Evolutionary conservation across 2,888 invertebrate genomes (phyloP), one percentile per base, ranked within the genome.

Genomic region (Craniophora ligustri): DNA sequence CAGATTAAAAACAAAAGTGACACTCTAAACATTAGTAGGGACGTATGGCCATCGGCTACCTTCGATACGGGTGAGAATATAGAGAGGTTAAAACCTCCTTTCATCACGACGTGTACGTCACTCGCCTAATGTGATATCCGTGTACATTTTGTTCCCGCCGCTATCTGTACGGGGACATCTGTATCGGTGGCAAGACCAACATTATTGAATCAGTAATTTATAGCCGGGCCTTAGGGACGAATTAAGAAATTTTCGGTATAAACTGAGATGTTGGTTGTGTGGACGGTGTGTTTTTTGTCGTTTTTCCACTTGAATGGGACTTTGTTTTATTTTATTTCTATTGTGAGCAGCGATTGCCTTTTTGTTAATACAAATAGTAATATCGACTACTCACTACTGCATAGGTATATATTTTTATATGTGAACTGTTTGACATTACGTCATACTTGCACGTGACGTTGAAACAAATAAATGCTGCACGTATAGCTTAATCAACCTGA

Each of bases 101-200:
- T 61, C 70, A 65, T 64, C 76, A 63, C 73, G 77, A 78, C 72
- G 61, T 67, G 76, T 64, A 76, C 75, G 83, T 84, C 84, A 80
- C 72, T 72, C 76, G 75, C 76, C 84, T 92, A 92, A 92, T 92
- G 92, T 92, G 91, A 89, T 91, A 91, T 88, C 86, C 92, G 82
- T 92, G 92, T 92, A 83, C 86, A 87, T 89, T 89, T 87, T 83
- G 89, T 87, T 75, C 77, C 75, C 69, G 86, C 91, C 91, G 92
- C 90, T 92, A 92, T 92, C 92, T 79, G 66, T 44, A 61, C 57
- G 67, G 74, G 82, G 91, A 92, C 92, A 92, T 91, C 92, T 92
- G 91, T 91, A 91, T 91, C 92, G 84, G 91, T 87, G 89, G 91
- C 89, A 85, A 84, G 79, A 82, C 86, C 84, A 83, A 86, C 89